A percentile compares a stretch with the other conserved stretches of the same genome.
These are phyloP conservation scores for Saccopteryx leptura DNA, from an alignment of 2,113 vertebrate species.

Conservation along the genomic window DNA sequence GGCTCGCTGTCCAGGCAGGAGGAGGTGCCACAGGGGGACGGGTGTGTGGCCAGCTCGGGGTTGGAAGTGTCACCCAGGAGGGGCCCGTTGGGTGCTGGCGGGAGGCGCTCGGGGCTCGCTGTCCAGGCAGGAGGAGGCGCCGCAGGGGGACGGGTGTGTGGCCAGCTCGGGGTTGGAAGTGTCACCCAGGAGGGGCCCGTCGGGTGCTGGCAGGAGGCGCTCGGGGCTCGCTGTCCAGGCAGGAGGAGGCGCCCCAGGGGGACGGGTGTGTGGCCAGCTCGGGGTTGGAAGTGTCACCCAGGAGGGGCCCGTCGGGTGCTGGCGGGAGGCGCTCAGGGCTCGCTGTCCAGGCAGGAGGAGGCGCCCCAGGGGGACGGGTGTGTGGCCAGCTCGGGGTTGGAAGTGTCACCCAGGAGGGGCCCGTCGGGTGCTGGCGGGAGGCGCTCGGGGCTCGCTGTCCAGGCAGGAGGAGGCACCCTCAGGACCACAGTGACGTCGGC, in stretches of 20 bases:
- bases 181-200: neutral
- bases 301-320: neutral
- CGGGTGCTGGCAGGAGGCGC: accelerated
- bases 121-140: neutral
- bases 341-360: neutral
- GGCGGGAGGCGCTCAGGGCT: accelerated
- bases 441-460: neutral
- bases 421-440: accelerated
- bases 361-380: neutral
- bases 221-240: neutral
- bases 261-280: neutral
- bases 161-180: neutral
- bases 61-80: accelerated
- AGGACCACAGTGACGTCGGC: accelerated
- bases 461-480: neutral
- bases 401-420: neutral
- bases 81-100: accelerated
- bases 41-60: neutral
- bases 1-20: neutral
- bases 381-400: neutral
- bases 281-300: accelerated
- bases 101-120: neutral
- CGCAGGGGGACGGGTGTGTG: neutral
- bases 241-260: neutral
- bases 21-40: neutral